Conservation (phyloP, 2,113 vertebrate genomes). For the Cyphomyrus plagiostoma region DNA sequence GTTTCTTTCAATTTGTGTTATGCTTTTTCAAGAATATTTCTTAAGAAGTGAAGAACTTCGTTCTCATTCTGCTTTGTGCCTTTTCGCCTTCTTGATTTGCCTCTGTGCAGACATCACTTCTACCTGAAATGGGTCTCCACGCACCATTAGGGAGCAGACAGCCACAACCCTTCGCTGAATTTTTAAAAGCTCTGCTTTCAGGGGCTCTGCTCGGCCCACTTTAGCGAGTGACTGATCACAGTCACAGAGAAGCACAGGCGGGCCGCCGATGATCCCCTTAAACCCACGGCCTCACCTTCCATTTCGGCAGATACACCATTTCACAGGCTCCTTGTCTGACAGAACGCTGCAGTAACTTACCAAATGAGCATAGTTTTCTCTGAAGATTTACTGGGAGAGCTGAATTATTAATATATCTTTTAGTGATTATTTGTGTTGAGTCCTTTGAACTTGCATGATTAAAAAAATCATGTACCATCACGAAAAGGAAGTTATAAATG, state of each 20-base stretch:
- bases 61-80: background rate
- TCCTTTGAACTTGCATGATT: background rate
- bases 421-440: background rate
- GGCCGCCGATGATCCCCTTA: background rate
- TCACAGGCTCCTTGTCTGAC: background rate
- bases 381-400: background rate
- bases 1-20: background rate
- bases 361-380: background rate
- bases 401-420: background rate
- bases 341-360: background rate
- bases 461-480: background rate
- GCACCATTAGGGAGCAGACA: slow-evolving; percentile 8
- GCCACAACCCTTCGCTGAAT: background rate
- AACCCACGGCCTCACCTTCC: background rate
- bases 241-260: background rate
- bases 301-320: background rate
- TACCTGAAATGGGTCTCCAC: slow-evolving; percentile 4
- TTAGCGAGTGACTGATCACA: slow-evolving; percentile 6
- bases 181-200: slow-evolving; percentile 4
- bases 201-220: background rate
- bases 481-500: background rate
- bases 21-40: background rate
- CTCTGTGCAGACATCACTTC: background rate
- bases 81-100: background rate
- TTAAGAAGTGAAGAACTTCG: background rate